Base-by-base conservation (phyloP, 92 coral and sea anemone species). In the Bergia puertoricense region DNA sequence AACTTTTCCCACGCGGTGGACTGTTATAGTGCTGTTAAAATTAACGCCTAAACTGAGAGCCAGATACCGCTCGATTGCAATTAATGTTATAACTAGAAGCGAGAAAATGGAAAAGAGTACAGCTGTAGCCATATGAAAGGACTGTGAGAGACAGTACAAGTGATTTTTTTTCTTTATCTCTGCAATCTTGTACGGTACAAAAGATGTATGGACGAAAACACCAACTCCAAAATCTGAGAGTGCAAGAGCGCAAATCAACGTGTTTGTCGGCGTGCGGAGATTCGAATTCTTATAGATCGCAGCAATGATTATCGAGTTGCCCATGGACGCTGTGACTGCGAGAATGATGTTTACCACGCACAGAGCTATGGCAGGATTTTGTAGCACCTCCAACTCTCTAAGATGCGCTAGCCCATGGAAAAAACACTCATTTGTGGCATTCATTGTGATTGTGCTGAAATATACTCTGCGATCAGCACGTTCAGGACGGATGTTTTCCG, bases 171-270 rank as follows among this genome's bases (percentile, higher is more conserved):
- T 87, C 79, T 45, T 42, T 50, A 82, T 82, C 69, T 83, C 75
- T 39, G 71, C 85, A 43, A 89, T 76, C 80, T 82, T 83, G 40
- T 82, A 73, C 82, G 51, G 66, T 40, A 89, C 74, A 76, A 89
- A 89, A 16, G 86, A 74, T 0, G 91, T 88, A 59, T 89, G 88
- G 41, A 83, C 91, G 36, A 80, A 65, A 5, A 76, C 11, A 4
- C 91, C 91, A 38, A 83, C 88, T 1, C 85, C 82, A 16, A 89
- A 67, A 37, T 89, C 91, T 39, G 91, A 74, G 15, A 89, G 38
- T 4, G 91, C 91, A 18, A 89, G 88, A 50, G 88, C 76, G 18
- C 80, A 74, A 41, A 89, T 75, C 40, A 89, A 16, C 6, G 72
- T 11, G 65, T 89, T 89, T 81, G 66, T 89, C 43, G 85, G 85